A percentile compares a stretch with the other conserved stretches of the same genome.
Conservation (phyloP, 1,140 invertebrate genomes). For the Cydia splendana region DNA sequence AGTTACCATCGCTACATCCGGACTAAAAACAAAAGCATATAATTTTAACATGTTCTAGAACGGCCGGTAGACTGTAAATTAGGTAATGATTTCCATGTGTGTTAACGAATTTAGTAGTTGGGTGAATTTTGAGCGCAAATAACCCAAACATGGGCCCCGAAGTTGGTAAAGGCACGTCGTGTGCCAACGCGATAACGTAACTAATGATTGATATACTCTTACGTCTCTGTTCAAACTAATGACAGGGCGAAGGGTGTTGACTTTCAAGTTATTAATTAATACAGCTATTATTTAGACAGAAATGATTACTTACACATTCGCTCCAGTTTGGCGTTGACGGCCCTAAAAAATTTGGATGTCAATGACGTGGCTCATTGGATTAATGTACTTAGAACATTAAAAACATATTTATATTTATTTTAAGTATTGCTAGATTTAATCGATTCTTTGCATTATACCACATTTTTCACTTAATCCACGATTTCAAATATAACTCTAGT, state of each 20-base stretch:
- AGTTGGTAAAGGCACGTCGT: conserved; percentile 63
- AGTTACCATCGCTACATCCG: conserved; percentile 49
- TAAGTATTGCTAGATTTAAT: no score
- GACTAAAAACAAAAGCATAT: conserved; percentile 48
- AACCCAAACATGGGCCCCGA: conserved; percentile 59
- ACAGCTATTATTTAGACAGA: conserved; percentile 69
- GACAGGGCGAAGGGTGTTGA: conserved; percentile 74
- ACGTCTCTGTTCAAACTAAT: conserved; percentile 73
- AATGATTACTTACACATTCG: conserved; percentile 53
- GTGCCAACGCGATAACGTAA: conserved; percentile 67
- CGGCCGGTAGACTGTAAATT: conserved; percentile 17
- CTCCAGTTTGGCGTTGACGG: conserved; percentile 39
- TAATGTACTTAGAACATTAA: neutral
- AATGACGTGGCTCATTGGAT: conserved; percentile 1
- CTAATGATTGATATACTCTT: conserved; percentile 75
- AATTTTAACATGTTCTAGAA: conserved; percentile 46
- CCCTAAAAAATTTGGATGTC: conserved; percentile 24
- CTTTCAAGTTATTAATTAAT: conserved; percentile 79
- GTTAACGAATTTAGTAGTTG: conserved; percentile 25
- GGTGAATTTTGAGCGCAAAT: conserved; percentile 38
- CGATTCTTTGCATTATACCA: neutral
- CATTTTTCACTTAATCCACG: neutral
- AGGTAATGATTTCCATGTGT: neutral
- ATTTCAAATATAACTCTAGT: neutral
- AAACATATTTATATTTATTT: no score